Percentiles rank a stretch among this genome's conserved stretches.
phyloP scores from a whole-genome alignment of 2,797 vertebrate species.

The Cephalopachus bancanus region DNA sequence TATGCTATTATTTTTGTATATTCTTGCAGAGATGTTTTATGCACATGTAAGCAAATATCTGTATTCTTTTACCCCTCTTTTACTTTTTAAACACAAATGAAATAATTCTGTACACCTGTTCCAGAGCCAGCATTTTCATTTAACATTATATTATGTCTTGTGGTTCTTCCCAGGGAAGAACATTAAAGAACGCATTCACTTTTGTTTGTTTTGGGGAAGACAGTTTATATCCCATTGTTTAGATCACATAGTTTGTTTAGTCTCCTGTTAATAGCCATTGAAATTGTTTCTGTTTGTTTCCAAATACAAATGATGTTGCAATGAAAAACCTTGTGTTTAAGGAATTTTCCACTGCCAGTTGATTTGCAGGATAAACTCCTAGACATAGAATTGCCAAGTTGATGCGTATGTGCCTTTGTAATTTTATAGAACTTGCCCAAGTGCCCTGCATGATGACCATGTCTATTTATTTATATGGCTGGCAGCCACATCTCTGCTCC shows the following conservation, averaged over 20 bases:
- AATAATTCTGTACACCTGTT: not conserved
- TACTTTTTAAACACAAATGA: not conserved
- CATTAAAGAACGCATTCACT: not conserved
- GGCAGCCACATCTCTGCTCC: fast-evolving
- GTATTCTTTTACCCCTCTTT: not conserved
- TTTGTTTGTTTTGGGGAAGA: not conserved
- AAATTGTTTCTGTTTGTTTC: not conserved
- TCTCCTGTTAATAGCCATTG: not conserved
- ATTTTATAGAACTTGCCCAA: too few relatives aligned
- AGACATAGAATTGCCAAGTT: not conserved
- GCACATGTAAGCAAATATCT: not conserved
- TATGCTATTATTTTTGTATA: not conserved
- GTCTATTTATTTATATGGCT: not conserved
- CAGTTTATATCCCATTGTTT: not conserved
- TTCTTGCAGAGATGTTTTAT: not conserved
- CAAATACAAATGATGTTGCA: not conserved
- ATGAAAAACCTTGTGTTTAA: not conserved
- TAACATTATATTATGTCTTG: too few relatives aligned
- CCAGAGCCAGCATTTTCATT: not conserved
- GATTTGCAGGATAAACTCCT: not conserved
- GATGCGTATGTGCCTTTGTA: not conserved
- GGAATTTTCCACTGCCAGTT: not conserved
- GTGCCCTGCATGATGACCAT: fast-evolving
- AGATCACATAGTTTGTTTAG: not conserved
- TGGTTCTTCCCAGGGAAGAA: not conserved